Conservation (phyloP, 2,888 invertebrate genomes). For the Drosophila colorata region DNA sequence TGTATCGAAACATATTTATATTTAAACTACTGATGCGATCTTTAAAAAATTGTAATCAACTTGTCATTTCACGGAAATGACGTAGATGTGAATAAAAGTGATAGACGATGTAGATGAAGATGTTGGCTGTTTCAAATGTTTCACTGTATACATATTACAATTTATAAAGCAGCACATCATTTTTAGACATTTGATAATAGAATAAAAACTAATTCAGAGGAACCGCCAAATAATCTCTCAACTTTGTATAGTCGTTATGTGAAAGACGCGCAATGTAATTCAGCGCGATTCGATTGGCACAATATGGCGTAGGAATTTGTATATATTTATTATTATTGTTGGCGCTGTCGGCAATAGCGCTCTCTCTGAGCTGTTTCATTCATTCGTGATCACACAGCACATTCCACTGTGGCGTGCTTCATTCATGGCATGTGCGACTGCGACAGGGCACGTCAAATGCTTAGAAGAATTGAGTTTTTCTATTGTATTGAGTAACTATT, state of each 20-base stretch:
- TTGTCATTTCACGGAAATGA: no score
- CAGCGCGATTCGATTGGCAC: conserved; percentile 42
- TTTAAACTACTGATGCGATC: no score
- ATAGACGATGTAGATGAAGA: no score
- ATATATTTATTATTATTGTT: conserved; percentile 66
- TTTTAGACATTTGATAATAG: not conserved
- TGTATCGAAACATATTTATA: no score
- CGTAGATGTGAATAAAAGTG: no score
- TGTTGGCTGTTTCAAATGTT: not conserved
- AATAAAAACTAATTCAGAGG: conserved; percentile 9
- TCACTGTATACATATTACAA: not conserved
- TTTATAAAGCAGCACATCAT: not conserved
- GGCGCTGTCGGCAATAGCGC: conserved; percentile 19
- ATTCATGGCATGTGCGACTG: conserved; percentile 48
- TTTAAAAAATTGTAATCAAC: no score
- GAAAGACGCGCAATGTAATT: conserved; percentile 41
- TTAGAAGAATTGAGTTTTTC: conserved; percentile 29
- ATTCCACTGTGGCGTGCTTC: conserved; percentile 55
- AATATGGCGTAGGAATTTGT: conserved; percentile 68
- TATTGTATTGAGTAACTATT: conserved; percentile 35
- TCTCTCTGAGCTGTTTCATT: conserved; percentile 61
- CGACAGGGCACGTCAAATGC: conserved; percentile 46
- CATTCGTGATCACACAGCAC: conserved; percentile 58
- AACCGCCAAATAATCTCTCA: conserved; percentile 5
- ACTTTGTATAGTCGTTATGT: conserved; percentile 12